phyloP scores from a whole-genome alignment of 2,113 vertebrate species.

The Ia io region DNA sequence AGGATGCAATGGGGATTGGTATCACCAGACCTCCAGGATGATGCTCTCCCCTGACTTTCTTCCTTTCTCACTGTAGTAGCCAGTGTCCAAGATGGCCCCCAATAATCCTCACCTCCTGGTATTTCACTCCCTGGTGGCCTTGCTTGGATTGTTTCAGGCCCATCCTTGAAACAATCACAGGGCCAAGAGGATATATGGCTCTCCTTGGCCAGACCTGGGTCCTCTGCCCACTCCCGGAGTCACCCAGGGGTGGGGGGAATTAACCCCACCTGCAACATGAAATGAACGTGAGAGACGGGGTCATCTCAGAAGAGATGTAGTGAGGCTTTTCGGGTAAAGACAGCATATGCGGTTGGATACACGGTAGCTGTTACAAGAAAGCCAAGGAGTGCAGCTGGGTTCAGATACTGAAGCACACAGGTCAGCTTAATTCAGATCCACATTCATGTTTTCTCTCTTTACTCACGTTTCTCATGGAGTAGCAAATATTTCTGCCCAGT shows the following conservation, averaged over 20 bases:
- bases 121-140: neutral
- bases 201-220: neutral
- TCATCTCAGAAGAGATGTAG: neutral
- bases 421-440: neutral
- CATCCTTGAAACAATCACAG: neutral
- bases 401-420: neutral
- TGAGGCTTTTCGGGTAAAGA: neutral
- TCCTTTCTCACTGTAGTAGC: neutral
- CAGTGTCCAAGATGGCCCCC: neutral
- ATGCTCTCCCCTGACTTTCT: neutral
- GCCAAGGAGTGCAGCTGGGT: neutral
- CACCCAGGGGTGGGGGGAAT: too few species aligned
- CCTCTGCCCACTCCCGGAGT: neutral
- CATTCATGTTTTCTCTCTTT: neutral
- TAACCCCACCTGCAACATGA: neutral
- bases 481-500: neutral
- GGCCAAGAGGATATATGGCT: neutral
- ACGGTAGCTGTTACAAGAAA: neutral
- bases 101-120: neutral
- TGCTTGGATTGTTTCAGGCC: neutral
- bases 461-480: neutral
- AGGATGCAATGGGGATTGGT: neutral
- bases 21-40: neutral
- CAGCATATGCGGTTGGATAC: neutral
- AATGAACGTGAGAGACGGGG: neutral